These are phyloP conservation scores for Sinelater perroti DNA, from an alignment of 2,888 invertebrate genomes.

Conservation along the genomic window DNA sequence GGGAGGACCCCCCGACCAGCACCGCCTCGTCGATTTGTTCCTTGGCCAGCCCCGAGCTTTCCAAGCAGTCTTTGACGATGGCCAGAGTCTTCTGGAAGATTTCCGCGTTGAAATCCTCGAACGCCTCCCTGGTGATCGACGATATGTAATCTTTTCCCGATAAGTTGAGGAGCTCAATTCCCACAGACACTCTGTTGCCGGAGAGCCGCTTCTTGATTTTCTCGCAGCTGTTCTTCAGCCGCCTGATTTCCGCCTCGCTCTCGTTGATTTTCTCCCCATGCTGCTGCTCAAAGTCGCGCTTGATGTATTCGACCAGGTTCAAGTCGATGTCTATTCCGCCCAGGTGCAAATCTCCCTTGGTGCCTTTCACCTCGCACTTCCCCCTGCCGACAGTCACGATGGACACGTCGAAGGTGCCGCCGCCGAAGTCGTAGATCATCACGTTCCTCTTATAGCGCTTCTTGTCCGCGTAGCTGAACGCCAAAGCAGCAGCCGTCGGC, in stretches of 20 bases:
- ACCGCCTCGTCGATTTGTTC: slow-evolving; percentile 45
- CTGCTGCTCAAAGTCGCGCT: slow-evolving; percentile 30
- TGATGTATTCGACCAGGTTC: slow-evolving; percentile 39
- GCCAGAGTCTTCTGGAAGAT: slow-evolving; percentile 42
- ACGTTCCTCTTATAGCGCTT: slow-evolving; percentile 35
- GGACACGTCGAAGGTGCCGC: slow-evolving; percentile 48
- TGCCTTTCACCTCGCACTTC: slow-evolving; percentile 38
- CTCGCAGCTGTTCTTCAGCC: slow-evolving; percentile 41
- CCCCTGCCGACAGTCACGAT: slow-evolving; percentile 37
- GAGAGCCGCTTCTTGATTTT: slow-evolving; percentile 38
- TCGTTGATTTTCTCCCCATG: slow-evolving; percentile 33
- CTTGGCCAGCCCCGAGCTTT: slow-evolving; percentile 35
- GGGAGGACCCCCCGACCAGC: slow-evolving; percentile 48
- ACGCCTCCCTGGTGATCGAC: slow-evolving; percentile 36
- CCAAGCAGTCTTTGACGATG: slow-evolving; percentile 41
- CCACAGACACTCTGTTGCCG: background rate
- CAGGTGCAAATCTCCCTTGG: slow-evolving; percentile 46
- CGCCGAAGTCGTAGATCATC: slow-evolving; percentile 47
- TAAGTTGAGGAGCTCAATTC: background rate
- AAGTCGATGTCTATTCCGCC: slow-evolving; percentile 49
- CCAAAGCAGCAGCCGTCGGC: slow-evolving; percentile 48
- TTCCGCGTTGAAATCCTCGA: slow-evolving; percentile 41
- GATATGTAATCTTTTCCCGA: slow-evolving; percentile 3
- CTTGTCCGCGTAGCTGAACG: slow-evolving; percentile 38
- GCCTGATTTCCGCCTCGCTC: slow-evolving; percentile 28